A percentile compares a stretch with the other conserved stretches of the same genome.
Conservation (phyloP, 2,888 invertebrate genomes). For the Ethmia dodecea region DNA sequence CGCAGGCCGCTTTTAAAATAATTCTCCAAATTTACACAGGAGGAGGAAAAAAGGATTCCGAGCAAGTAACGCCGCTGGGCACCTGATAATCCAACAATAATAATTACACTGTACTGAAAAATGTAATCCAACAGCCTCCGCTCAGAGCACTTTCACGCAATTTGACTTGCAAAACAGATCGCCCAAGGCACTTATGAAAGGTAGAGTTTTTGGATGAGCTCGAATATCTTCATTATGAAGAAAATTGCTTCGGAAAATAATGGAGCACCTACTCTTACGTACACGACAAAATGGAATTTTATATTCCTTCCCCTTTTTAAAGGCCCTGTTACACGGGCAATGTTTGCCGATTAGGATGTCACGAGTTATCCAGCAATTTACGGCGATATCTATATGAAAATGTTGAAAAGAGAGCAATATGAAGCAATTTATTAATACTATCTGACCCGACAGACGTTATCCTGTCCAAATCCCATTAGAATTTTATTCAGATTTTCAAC, state of each 20-base stretch:
- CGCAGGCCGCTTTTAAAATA: too few relatives aligned
- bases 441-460: too few relatives aligned
- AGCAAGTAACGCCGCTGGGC: neutral
- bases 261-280: conserved; percentile 5
- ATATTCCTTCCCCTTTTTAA: conserved; percentile 1
- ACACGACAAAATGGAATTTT: conserved; percentile 6
- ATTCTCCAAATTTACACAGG: neutral
- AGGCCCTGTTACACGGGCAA: too few relatives aligned
- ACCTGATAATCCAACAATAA: neutral
- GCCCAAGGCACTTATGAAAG: conserved; percentile 26
- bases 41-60: neutral
- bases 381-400: too few relatives aligned
- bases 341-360: too few relatives aligned
- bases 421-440: too few relatives aligned
- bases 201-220: conserved; percentile 27
- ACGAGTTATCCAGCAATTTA: too few relatives aligned
- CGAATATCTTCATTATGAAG: conserved; percentile 34
- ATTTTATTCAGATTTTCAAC: too few relatives aligned
- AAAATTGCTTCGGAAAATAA: conserved; percentile 29
- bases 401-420: too few relatives aligned
- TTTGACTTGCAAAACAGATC: conserved; percentile 41
- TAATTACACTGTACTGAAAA: conserved; percentile 4
- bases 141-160: conserved; percentile 27
- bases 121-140: conserved; percentile 26
- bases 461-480: too few relatives aligned